A percentile compares a stretch with the other conserved stretches of the same genome.
phyloP scores from a whole-genome alignment of 2,888 invertebrate genomes.

The Beris morrisii region DNA sequence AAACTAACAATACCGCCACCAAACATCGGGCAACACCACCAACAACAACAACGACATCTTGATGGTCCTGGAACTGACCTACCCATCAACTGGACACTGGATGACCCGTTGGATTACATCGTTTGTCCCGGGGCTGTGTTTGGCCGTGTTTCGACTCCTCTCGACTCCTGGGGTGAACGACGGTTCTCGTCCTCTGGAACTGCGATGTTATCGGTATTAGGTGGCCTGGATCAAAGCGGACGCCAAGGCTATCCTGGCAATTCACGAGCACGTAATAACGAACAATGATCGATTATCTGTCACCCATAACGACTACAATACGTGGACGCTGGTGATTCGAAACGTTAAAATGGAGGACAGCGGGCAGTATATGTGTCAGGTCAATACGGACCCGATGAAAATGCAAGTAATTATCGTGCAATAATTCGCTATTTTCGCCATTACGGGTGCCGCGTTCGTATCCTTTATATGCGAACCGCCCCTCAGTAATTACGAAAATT shows the following conservation, averaged over 20 bases:
- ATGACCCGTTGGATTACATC: too few species aligned
- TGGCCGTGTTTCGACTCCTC: too few species aligned
- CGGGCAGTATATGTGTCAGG: conserved; percentile 93
- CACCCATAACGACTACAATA: conserved; percentile 89
- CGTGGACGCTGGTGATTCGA: conserved; percentile 88
- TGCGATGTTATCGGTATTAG: conserved; percentile 55
- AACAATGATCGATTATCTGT: conserved; percentile 87
- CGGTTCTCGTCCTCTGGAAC: too few species aligned
- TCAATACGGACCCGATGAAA: conserved; percentile 93
- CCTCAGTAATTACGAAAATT: conserved; percentile 26
- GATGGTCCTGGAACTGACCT: too few species aligned
- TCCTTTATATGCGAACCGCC: conserved; percentile 4
- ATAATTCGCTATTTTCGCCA: conserved; percentile 26
- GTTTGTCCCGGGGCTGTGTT: too few species aligned
- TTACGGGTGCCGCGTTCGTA: too few species aligned
- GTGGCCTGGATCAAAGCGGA: conserved; percentile 95
- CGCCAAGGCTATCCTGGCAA: conserved; percentile 89
- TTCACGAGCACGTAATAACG: conserved; percentile 91
- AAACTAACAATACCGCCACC: not conserved
- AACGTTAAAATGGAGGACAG: conserved; percentile 83
- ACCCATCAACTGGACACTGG: too few species aligned
- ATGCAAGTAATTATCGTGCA: conserved; percentile 72
- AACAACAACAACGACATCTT: too few species aligned
- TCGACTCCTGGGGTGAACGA: too few species aligned
- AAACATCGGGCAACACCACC: too few species aligned